A percentile compares a stretch with the other conserved stretches of the same genome.
phyloP scores from a whole-genome alignment of 2,797 vertebrate genomes.

The Bufotes viridis region DNA sequence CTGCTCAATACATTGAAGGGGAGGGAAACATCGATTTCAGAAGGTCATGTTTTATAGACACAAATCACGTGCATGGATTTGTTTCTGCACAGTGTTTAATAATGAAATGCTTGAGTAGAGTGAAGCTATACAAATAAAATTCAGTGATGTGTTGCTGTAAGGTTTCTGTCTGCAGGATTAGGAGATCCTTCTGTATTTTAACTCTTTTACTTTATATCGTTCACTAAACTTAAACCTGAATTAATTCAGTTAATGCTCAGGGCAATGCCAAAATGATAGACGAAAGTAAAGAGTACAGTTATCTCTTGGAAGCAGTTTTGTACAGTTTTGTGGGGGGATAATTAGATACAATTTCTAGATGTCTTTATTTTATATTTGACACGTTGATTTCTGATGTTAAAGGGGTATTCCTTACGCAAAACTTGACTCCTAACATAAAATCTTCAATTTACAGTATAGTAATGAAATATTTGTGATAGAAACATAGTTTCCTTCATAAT shows the following conservation, averaged over 20 bases:
- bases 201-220: conserved; percentile 13
- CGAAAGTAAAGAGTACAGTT: not conserved
- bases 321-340: too few species aligned
- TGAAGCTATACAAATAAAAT: conserved; percentile 13
- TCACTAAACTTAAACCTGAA: not conserved
- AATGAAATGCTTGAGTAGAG: conserved; percentile 46
- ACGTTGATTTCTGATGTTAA: too few species aligned
- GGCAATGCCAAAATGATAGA: not conserved
- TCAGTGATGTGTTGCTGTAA: not conserved
- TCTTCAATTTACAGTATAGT: too few species aligned
- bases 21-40: conserved; percentile 59
- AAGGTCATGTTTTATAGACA: conserved; percentile 54
- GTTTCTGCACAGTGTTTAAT: conserved; percentile 39
- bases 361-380: too few species aligned
- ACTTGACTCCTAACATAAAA: too few species aligned
- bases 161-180: conserved; percentile 8
- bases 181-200: not conserved
- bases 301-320: not conserved
- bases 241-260: conserved; percentile 4
- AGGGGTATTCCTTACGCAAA: too few species aligned
- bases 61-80: conserved; percentile 40
- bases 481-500: too few species aligned
- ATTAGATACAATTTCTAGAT: too few species aligned
- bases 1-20: conserved; percentile 56
- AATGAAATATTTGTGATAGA: too few species aligned